phyloP scores from a whole-genome alignment of 2,888 invertebrate species.

The Cheilosia soror region DNA sequence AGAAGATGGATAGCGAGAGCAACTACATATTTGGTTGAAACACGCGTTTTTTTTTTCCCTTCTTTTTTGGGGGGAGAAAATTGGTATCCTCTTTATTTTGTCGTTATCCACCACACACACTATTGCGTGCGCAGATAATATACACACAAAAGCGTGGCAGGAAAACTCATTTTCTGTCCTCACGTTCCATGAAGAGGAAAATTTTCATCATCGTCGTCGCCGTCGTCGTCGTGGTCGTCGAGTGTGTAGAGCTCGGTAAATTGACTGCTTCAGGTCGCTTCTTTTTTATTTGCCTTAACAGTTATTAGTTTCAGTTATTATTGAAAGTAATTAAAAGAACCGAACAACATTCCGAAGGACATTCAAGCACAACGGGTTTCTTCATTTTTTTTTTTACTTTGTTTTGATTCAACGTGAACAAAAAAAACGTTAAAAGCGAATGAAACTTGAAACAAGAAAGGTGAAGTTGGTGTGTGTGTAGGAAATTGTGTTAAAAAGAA shows the following conservation, averaged over 20 bases:
- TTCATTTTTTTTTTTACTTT: not conserved
- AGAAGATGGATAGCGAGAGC: not conserved
- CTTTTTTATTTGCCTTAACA: slow-evolving; percentile 54
- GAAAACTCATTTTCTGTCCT: slow-evolving; percentile 30
- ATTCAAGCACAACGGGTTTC: not conserved
- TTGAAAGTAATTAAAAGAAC: slow-evolving; percentile 9
- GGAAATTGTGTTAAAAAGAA: not conserved
- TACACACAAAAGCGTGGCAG: slow-evolving; percentile 53
- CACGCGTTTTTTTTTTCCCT: slow-evolving; percentile 17
- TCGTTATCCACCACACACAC: slow-evolving; percentile 62
- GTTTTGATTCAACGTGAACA: slow-evolving; percentile 1
- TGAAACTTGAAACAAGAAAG: not conserved
- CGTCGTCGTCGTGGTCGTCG: slow-evolving; percentile 66
- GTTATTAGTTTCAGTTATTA: slow-evolving; percentile 12
- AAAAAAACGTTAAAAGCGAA: not conserved
- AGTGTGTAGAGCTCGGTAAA: slow-evolving; percentile 71
- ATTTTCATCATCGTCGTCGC: slow-evolving; percentile 58
- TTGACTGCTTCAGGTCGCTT: slow-evolving; percentile 61
- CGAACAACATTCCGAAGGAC: not conserved
- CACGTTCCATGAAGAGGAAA: slow-evolving; percentile 41
- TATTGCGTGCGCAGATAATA: slow-evolving; percentile 17
- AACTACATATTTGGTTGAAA: not conserved
- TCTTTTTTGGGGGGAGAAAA: not conserved
- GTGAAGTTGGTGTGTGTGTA: slow-evolving; percentile 13
- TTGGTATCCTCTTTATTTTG: slow-evolving; percentile 51